Evolutionary conservation across 2,888 invertebrate species (phyloP).

Genomic region (Drosophila putrida): DNA sequence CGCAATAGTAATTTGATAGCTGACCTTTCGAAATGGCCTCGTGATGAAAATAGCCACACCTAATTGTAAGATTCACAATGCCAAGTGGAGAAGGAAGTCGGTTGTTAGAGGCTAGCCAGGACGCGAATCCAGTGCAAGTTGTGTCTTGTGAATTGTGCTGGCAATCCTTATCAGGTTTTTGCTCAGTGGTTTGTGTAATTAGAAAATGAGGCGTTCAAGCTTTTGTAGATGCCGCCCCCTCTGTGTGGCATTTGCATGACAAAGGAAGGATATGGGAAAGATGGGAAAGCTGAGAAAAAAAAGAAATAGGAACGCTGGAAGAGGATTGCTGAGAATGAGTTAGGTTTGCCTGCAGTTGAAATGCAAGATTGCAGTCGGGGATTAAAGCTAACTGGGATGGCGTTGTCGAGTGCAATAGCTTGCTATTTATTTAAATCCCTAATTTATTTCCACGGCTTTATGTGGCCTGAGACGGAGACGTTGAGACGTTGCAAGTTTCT

Average conservation of each 20-base stretch:
- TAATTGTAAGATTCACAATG: background rate
- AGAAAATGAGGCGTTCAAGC: constrained; percentile 45
- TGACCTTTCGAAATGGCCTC: background rate
- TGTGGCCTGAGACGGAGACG: background rate
- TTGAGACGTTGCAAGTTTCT: background rate
- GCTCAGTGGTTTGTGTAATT: constrained; percentile 64
- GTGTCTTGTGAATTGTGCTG: constrained; percentile 6
- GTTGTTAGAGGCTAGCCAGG: background rate
- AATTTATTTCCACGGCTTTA: constrained; percentile 49
- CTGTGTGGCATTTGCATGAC: constrained; percentile 56
- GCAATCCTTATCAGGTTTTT: constrained; percentile 42
- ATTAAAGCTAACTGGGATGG: constrained; percentile 22
- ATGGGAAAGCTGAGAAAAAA: background rate
- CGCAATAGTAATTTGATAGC: background rate
- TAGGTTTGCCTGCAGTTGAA: constrained; percentile 21
- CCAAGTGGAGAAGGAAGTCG: background rate
- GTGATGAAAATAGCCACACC: background rate
- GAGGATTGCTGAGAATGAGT: constrained; percentile 8
- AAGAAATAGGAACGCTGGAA: background rate
- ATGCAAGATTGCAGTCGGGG: constrained; percentile 14
- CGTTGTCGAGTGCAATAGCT: constrained; percentile 21
- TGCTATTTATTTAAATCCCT: constrained; percentile 58
- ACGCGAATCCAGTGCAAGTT: background rate
- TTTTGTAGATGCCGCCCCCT: constrained; percentile 22
- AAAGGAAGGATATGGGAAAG: constrained; percentile 23